Percentiles rank a stretch among this genome's conserved stretches.
phyloP scores from a whole-genome alignment of 2,113 vertebrate species.

The Coryphaenoides rupestris region DNA sequence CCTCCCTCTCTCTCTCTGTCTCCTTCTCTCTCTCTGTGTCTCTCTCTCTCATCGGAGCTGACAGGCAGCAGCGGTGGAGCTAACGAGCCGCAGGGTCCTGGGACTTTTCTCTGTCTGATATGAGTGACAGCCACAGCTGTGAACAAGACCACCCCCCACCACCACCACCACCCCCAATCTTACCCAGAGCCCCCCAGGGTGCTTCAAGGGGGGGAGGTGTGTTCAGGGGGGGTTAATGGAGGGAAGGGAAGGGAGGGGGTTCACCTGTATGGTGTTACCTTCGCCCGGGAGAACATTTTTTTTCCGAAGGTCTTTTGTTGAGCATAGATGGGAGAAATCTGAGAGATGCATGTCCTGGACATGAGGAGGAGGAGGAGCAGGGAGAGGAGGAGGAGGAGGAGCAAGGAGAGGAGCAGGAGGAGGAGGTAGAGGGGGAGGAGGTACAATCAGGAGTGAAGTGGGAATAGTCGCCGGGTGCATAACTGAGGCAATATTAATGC shows the following conservation, averaged over 20 bases:
- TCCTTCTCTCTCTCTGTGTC: too few relatives aligned
- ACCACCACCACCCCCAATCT: neutral
- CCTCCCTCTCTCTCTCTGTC: too few relatives aligned
- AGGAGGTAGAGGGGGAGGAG: slow-evolving; percentile 13
- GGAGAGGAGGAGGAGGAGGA: slow-evolving; percentile 17
- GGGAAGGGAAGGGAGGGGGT: slow-evolving; percentile 9
- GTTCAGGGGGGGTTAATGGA: slow-evolving; percentile 54
- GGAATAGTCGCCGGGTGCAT: neutral
- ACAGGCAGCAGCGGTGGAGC: slow-evolving; percentile 26
- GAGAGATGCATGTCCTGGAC: slow-evolving; percentile 24
- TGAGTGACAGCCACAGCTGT: slow-evolving; percentile 45
- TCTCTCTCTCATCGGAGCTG: slow-evolving; percentile 15
- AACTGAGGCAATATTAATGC: neutral
- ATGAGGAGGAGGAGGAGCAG: slow-evolving; percentile 16
- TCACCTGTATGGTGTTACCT: slow-evolving; percentile 57
- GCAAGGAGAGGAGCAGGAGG: too few relatives aligned
- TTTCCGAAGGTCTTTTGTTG: slow-evolving; percentile 29
- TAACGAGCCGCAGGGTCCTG: slow-evolving; percentile 38
- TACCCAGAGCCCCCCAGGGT: too few relatives aligned
- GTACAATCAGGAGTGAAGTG: neutral
- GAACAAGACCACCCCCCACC: slow-evolving; percentile 25
- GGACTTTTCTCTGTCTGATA: slow-evolving; percentile 26
- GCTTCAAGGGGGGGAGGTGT: slow-evolving; percentile 26
- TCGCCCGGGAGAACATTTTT: slow-evolving; percentile 13
- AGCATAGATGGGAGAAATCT: slow-evolving; percentile 21